Percentiles rank a stretch among this genome's conserved stretches.
Evolutionary conservation across 2,888 invertebrate genomes (phyloP).

Genomic region (Philaethria dido): DNA sequence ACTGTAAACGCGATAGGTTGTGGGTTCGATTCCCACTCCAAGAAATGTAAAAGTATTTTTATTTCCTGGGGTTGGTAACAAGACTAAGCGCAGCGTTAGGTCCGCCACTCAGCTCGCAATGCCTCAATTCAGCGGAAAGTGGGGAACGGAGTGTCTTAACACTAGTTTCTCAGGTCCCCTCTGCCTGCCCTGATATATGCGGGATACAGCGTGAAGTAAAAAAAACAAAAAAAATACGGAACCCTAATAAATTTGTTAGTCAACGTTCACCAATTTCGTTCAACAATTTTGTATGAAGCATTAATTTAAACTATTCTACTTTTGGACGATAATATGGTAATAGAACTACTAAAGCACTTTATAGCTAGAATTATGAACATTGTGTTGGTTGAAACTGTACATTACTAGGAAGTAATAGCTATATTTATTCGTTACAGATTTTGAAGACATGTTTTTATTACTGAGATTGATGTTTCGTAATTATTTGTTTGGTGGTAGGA

Average conservation of each 20-base stretch:
- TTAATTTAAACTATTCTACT: slow-evolving; percentile 9
- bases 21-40: too few species aligned
- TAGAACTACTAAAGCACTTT: slow-evolving; percentile 5
- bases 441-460: slow-evolving; percentile 11
- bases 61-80: too few species aligned
- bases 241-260: background rate
- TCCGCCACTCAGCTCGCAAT: too few species aligned
- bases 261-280: background rate
- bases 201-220: too few species aligned
- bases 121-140: too few species aligned
- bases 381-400: slow-evolving; percentile 10
- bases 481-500: background rate
- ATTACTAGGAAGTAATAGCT: slow-evolving; percentile 26
- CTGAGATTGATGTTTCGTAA: background rate
- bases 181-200: too few species aligned
- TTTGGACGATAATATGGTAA: slow-evolving; percentile 14
- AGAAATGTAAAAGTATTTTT: too few species aligned
- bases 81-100: too few species aligned
- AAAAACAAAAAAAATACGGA: background rate
- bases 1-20: too few species aligned
- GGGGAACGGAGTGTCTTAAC: too few species aligned
- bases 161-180: too few species aligned
- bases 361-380: slow-evolving; percentile 11
- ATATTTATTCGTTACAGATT: slow-evolving; percentile 24
- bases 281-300: background rate